Evolutionary conservation across 2,113 vertebrate species (phyloP), one percentile per base, ranked within the genome.

Genomic region (Chauna torquata): DNA sequence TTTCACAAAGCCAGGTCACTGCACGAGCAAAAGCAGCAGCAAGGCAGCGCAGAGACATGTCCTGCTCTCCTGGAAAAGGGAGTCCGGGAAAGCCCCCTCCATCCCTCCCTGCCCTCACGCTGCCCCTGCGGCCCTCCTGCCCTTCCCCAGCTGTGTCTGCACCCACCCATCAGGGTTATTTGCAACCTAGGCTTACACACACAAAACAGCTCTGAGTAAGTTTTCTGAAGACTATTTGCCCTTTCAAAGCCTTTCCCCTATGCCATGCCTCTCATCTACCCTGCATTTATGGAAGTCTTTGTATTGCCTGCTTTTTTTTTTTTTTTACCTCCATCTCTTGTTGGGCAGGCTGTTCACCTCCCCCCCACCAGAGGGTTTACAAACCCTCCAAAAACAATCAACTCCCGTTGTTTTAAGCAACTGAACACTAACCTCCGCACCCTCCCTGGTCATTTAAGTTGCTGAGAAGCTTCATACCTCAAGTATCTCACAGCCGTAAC

Each of bases 111-210:
- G 52, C 72, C 44, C 66, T 27, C 61, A 36, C 3, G 4, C 71
- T 55, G 30, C 72, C 55, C 64, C 40, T 40, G n/a, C 7, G 19
- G 40, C 62, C 55, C 76, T 42, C n/a, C 36, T 40, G 52, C 72
- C 44, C 66, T 27, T 44, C 58, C 58, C 52, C 78, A 20, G 62
- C 66, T 64, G 23, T 28, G 4, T 22, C 7, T 2, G 42, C n/a
- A n/a, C 49, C 68, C 58, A 27, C 49, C 55, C 25, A 20, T 15
- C 64, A n/a, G 0, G 2, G 38, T 30, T 77, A 25, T n/a, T 62
- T 16, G 24, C 2, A 2, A n/a, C n/a, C 28, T 38, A 17, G 4
- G 16, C 19, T 47, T 30, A n/a, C 8, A 70, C 1, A 0, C 36
- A 15, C 30, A 84, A 62, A 77, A 14, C 16, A 18, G 13, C 30